Evolutionary conservation across 1,140 invertebrate genomes (phyloP).

Genomic region (Aphaenogaster rudis): DNA sequence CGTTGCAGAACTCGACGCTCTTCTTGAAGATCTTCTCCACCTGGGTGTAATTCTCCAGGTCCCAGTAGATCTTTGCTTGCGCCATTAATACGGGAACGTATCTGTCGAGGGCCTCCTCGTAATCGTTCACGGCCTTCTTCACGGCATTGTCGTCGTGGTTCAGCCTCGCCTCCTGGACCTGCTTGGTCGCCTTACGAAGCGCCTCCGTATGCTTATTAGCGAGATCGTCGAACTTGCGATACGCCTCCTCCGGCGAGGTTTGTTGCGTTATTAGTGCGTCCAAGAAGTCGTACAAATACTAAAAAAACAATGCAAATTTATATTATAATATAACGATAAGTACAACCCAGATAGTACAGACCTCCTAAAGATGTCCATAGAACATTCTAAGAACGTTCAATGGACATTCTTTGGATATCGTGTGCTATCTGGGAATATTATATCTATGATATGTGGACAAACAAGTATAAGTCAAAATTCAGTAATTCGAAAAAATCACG

Average conservation of each 20-base stretch:
- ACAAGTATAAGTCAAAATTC: too few relatives aligned
- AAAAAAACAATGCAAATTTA: constrained; percentile 76
- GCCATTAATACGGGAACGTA: constrained; percentile 99
- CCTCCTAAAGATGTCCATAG: too few relatives aligned
- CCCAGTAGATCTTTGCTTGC: constrained; percentile 99
- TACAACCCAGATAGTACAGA: too few relatives aligned
- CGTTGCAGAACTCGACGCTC: constrained; percentile 99
- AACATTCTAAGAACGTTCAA: too few relatives aligned
- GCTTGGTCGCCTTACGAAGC: constrained; percentile 96
- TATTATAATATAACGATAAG: too few relatives aligned
- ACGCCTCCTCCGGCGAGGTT: constrained; percentile 98
- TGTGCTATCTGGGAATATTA: too few relatives aligned
- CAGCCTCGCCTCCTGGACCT: constrained; percentile 95
- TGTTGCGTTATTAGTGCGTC: constrained; percentile 99
- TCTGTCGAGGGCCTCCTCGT: constrained; percentile 96
- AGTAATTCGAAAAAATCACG: too few relatives aligned
- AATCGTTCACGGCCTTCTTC: constrained; percentile 96
- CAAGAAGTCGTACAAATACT: constrained; percentile 96
- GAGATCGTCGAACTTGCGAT: constrained; percentile 98
- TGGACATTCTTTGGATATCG: too few relatives aligned
- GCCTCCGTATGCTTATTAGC: constrained; percentile 96
- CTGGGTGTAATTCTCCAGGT: constrained; percentile 97
- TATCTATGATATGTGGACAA: too few relatives aligned
- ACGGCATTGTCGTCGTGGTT: constrained; percentile 96
- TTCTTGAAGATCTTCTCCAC: constrained; percentile 98